Conservation (phyloP, 1,140 invertebrate genomes). For the Drosophila hydei region DNA sequence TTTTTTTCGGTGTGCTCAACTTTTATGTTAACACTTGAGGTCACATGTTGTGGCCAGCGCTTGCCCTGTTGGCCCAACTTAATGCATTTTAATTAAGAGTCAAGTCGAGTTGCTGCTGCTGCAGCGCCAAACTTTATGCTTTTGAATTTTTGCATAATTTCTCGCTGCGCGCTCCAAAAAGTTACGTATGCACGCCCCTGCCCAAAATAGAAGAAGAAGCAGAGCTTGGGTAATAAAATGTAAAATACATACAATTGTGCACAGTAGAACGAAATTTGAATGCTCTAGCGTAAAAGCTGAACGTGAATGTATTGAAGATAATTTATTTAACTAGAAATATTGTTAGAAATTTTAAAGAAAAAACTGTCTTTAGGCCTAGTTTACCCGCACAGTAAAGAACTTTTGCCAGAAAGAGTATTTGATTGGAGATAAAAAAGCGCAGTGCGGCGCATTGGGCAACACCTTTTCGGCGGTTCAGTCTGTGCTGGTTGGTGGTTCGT, state of each 20-base stretch:
- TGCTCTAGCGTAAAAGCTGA: background rate
- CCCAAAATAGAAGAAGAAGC: background rate
- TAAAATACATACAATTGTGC: constrained; percentile 10
- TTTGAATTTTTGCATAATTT: constrained; percentile 57
- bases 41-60: constrained; percentile 40
- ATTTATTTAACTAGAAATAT: no score
- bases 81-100: constrained; percentile 65
- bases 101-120: constrained; percentile 27
- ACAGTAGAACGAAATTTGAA: constrained; percentile 1
- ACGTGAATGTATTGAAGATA: background rate
- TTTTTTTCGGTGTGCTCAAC: constrained; percentile 3
- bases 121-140: constrained; percentile 52
- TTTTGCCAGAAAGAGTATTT: no score
- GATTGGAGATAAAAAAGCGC: no score
- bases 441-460: constrained; percentile 45
- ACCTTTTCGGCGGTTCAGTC: constrained; percentile 29
- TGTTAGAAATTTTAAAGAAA: no score
- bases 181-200: constrained; percentile 2
- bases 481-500: constrained; percentile 36
- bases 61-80: constrained; percentile 39
- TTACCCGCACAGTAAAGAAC: no score
- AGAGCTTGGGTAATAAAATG: constrained; percentile 26
- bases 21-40: constrained; percentile 53
- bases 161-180: constrained; percentile 24
- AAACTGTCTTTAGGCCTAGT: no score